These are phyloP conservation scores for Cephus nigrinus DNA, from an alignment of 2,888 invertebrate genomes.

Conservation along the genomic window DNA sequence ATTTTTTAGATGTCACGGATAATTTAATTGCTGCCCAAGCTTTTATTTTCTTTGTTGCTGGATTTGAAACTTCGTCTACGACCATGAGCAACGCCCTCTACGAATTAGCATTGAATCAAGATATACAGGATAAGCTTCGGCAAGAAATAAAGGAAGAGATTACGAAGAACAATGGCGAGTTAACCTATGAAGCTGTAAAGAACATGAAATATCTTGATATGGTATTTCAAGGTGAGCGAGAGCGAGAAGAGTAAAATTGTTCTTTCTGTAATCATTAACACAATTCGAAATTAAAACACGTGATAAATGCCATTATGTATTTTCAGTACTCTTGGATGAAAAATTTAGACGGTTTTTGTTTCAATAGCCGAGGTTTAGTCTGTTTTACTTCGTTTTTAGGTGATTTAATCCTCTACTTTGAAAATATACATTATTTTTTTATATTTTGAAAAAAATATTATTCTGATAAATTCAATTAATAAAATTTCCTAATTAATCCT, in stretches of 20 bases:
- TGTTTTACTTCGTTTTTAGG: too few relatives aligned
- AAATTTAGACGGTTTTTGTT: too few relatives aligned
- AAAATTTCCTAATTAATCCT: too few relatives aligned
- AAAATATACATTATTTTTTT: too few relatives aligned
- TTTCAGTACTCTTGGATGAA: too few relatives aligned
- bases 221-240: slow-evolving; percentile 17
- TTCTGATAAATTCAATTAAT: too few relatives aligned
- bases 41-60: slow-evolving; percentile 50
- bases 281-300: too few relatives aligned
- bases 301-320: too few relatives aligned
- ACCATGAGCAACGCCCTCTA: slow-evolving; percentile 36
- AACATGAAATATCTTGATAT: slow-evolving; percentile 17
- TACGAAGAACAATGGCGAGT: slow-evolving; percentile 1
- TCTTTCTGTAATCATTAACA: too few relatives aligned
- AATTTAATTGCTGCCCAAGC: slow-evolving; percentile 44
- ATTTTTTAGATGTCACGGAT: slow-evolving; percentile 38
- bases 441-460: too few relatives aligned
- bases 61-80: slow-evolving; percentile 48
- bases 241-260: not conserved
- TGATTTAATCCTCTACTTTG: too few relatives aligned
- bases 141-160: slow-evolving; percentile 28
- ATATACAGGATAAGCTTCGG: slow-evolving; percentile 38
- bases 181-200: slow-evolving; percentile 13
- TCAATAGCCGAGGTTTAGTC: too few relatives aligned
- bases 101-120: slow-evolving; percentile 37